These are phyloP conservation scores for Lepisosteus osseus DNA, from an alignment of 2,113 vertebrate genomes.

Conservation along the genomic window DNA sequence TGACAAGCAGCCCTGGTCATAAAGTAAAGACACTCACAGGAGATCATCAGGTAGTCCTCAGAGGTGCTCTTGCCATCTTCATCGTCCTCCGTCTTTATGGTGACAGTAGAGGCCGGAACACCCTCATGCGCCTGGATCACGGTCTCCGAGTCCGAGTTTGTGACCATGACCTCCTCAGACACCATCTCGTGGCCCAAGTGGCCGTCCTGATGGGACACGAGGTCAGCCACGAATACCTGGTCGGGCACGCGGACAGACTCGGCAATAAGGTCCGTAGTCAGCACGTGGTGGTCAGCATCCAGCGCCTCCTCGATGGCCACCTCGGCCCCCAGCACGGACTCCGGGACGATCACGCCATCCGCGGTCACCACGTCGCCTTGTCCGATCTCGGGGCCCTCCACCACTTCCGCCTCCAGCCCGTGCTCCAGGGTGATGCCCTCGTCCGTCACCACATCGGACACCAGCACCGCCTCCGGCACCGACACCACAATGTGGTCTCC, in stretches of 20 bases:
- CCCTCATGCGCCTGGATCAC: conserved; percentile 80
- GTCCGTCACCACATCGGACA: conserved; percentile 92
- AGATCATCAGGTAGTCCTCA: conserved; percentile 99
- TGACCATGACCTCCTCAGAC: conserved; percentile 89
- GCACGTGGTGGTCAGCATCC: conserved; percentile 76
- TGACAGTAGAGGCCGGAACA: conserved; percentile 77
- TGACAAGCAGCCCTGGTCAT: too few relatives aligned
- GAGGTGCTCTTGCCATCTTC: conserved; percentile 88
- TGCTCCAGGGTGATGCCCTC: conserved; percentile 92
- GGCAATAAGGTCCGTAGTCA: conserved; percentile 71
- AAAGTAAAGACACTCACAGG: conserved; percentile 63
- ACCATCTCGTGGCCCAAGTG: conserved; percentile 88
- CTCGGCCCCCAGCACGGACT: conserved; percentile 80
- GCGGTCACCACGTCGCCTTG: conserved; percentile 74
- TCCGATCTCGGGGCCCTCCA: conserved; percentile 82
- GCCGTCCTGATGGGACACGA: conserved; percentile 80
- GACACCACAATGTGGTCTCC: conserved; percentile 98
- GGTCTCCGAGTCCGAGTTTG: conserved; percentile 79
- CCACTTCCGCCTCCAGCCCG: conserved; percentile 85
- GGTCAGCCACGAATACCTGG: conserved; percentile 93
- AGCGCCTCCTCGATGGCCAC: conserved; percentile 79
- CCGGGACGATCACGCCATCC: conserved; percentile 79
- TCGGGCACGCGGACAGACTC: conserved; percentile 74
- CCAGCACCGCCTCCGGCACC: conserved; percentile 91
- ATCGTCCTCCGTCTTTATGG: conserved; percentile 87